Percentiles rank a stretch among this genome's conserved stretches.
Conservation (phyloP, 2,113 vertebrate genomes). For the Hemicordylus capensis region DNA sequence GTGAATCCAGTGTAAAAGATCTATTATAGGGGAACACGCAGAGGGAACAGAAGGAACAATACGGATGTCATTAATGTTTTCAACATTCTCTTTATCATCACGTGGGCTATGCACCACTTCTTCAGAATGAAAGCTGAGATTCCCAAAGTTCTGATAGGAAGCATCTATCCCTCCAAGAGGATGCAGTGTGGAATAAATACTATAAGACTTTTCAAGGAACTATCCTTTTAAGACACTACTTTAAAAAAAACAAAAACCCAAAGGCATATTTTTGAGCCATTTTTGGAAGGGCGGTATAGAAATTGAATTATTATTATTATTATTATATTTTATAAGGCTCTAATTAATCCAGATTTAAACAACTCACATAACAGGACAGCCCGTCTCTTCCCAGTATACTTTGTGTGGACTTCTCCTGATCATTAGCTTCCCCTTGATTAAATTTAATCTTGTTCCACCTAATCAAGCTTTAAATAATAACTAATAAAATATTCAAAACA, state of each 20-base stretch:
- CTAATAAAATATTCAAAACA: neutral
- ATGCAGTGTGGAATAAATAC: neutral
- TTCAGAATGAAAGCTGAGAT: neutral
- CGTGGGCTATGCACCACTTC: neutral
- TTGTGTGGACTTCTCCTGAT: neutral
- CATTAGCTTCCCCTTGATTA: neutral
- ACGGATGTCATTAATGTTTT: neutral
- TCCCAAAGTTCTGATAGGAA: neutral
- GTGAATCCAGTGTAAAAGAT: neutral
- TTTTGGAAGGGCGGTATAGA: neutral
- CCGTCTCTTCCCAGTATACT: neutral
- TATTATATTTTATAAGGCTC: neutral
- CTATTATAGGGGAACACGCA: neutral
- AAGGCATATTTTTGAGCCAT: too few species aligned
- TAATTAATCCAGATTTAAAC: neutral
- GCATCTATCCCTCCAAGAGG: neutral
- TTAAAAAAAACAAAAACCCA: too few species aligned
- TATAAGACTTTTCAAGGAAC: neutral
- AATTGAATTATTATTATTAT: too few species aligned
- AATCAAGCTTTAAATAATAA: conserved; percentile 1
- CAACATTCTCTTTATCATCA: neutral
- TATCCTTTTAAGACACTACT: neutral
- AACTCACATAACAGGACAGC: neutral
- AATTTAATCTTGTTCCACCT: conserved; percentile 2
- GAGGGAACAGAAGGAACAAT: neutral